phyloP scores from a whole-genome alignment of 2,888 invertebrate species.

The Leptothorax acervorum region DNA sequence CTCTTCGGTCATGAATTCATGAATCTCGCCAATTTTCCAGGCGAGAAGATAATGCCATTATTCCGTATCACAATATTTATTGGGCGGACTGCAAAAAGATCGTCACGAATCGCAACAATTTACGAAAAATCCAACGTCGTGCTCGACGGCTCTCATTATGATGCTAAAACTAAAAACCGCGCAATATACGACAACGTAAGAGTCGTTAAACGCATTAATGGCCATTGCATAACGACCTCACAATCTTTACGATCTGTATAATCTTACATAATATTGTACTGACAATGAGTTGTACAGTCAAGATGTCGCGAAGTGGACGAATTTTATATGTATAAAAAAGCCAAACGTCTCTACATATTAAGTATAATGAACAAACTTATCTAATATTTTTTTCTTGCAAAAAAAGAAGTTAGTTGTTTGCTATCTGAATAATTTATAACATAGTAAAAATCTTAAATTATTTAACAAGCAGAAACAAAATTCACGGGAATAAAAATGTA shows the following conservation, averaged over 20 bases:
- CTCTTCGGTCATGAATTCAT: neutral
- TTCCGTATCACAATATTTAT: slow-evolving; percentile 9
- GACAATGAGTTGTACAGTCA: slow-evolving; percentile 52
- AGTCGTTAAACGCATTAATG: slow-evolving; percentile 70
- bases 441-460: neutral
- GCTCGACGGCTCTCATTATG: slow-evolving; percentile 42
- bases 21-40: slow-evolving; percentile 29
- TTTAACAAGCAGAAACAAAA: neutral
- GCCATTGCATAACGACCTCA: slow-evolving; percentile 65
- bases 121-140: slow-evolving; percentile 25
- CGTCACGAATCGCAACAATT: slow-evolving; percentile 11
- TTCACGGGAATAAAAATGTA: neutral
- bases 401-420: neutral
- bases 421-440: neutral
- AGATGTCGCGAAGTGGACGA: slow-evolving; percentile 48
- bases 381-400: neutral
- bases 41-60: neutral
- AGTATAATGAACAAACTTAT: neutral
- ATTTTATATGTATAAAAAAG: slow-evolving; percentile 5
- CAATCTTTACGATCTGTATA: slow-evolving; percentile 57
- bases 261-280: slow-evolving; percentile 63
- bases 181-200: slow-evolving; percentile 62
- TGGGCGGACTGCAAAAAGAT: slow-evolving; percentile 29
- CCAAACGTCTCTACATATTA: neutral
- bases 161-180: slow-evolving; percentile 61